A percentile compares a stretch with the other conserved stretches of the same genome.
phyloP scores from a whole-genome alignment of 1,140 invertebrate species.

The Aphaenogaster ashmeadi region DNA sequence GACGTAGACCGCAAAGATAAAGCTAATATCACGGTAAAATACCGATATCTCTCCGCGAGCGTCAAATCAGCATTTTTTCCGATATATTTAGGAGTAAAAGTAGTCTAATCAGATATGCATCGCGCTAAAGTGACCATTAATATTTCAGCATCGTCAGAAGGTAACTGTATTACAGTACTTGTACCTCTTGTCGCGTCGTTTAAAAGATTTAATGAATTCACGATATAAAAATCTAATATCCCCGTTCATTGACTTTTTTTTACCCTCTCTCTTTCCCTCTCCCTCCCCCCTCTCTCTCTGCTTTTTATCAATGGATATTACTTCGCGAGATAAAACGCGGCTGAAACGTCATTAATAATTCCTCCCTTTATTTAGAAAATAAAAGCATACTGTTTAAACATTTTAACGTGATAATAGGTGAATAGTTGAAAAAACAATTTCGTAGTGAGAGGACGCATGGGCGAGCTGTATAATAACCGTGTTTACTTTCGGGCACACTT shows the following conservation, averaged over 20 bases:
- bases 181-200: background rate
- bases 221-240: slow-evolving; percentile 21
- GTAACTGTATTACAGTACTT: background rate
- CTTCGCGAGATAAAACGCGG: background rate
- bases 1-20: slow-evolving; percentile 17
- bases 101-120: background rate
- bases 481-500: slow-evolving; percentile 44
- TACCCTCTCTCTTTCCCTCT: background rate
- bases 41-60: background rate
- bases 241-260: background rate
- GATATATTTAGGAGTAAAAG: slow-evolving; percentile 20
- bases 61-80: slow-evolving; percentile 16
- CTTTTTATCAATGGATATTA: background rate
- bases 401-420: background rate
- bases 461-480: background rate
- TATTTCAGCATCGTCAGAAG: background rate
- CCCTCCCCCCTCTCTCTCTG: background rate
- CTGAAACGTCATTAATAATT: slow-evolving; percentile 27
- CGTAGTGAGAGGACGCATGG: background rate
- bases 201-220: slow-evolving; percentile 8
- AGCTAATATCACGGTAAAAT: slow-evolving; percentile 46
- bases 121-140: background rate
- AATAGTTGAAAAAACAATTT: slow-evolving; percentile 14
- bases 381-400: slow-evolving; percentile 14
- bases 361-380: background rate